These are phyloP conservation scores for Euwallacea similis DNA, from an alignment of 1,140 invertebrate species.

Conservation along the genomic window DNA sequence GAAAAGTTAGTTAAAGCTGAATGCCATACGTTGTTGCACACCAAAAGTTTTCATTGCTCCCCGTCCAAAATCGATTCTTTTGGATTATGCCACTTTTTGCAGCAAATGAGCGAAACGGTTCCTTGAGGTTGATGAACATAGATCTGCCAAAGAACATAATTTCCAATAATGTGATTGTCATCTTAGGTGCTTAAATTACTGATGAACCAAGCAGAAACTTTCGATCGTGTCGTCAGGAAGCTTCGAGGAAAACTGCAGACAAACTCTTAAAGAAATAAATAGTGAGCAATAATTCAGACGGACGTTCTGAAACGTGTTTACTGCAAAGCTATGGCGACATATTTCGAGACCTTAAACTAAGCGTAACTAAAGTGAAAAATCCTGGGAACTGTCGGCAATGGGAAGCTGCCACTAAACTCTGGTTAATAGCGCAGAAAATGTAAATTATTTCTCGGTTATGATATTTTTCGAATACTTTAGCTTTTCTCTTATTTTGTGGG, in stretches of 20 bases:
- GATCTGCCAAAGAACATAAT: no score
- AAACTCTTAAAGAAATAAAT: constrained; percentile 18
- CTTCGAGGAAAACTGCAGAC: neutral
- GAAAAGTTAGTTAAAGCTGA: no score
- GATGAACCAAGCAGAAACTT: no score
- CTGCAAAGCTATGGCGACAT: constrained; percentile 14
- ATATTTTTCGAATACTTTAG: constrained; percentile 23
- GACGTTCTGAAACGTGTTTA: constrained; percentile 19
- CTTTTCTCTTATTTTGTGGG: neutral
- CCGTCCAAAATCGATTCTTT: no score
- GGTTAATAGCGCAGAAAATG: constrained; percentile 26
- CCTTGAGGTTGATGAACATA: no score
- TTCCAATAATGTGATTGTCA: no score
- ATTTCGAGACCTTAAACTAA: constrained; percentile 24
- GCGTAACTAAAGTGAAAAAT: constrained; percentile 27
- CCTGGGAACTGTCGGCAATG: constrained; percentile 11
- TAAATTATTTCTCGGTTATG: constrained; percentile 23
- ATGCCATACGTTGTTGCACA: no score
- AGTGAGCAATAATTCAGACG: constrained; percentile 2
- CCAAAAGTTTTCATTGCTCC: no score
- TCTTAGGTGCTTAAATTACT: no score
- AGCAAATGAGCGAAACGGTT: no score
- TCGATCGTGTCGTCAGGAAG: no score
- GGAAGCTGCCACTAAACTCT: constrained; percentile 16
- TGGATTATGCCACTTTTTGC: no score